Base-by-base conservation (phyloP, 2,797 vertebrate genomes). In the Oreochromis grahami region DNA sequence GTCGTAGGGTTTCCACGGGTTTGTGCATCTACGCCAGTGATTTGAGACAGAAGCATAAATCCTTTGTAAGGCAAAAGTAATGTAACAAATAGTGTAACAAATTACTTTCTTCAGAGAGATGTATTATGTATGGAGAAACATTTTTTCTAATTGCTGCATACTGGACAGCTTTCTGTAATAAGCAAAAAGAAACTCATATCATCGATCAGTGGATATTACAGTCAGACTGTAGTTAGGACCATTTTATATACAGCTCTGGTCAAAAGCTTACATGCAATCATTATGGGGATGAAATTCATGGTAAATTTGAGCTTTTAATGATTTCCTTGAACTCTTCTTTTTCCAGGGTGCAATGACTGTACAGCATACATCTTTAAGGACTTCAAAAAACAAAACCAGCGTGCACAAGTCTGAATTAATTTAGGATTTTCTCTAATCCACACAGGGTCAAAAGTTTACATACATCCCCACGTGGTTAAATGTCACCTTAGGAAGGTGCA, bases 21-120 rank as follows among this genome's bases (percentile, higher is more conserved):
- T 68, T 68, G 13, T 0, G 0, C 15, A 24, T 24, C n/a, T 10
- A 6, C 0, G 3, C 12, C 13, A 13, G 38, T 15, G 63, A 68
- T 9, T 43, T 68, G 21, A 24, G 12, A 68, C 0, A 3, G 36
- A 68, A 65, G 3, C n/a, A 41, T 41, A 24, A 41, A 68, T 65
- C n/a, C 19, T 21, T 65, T 41, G 36, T 41, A 68, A 41, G 36
- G n/a, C 11, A 45, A 70, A 45, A 70, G 41, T 70, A 70, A 26
- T 26, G 5, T 29, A 70, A 70, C n/a, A 43, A 68, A 21, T 43
- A 43, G n/a, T 68, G 21, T 68, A 68, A 70, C 38, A 9, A 43
- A 70, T 24, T 70, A 70, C 8, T 70, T 43, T 70, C n/a, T 17
- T 26, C 5, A 43, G 38, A 14, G 8, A 45, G 8, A 43, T 15